A percentile compares a stretch with the other conserved stretches of the same genome.
Conservation (phyloP, 2,113 vertebrate genomes). For the Triplophysa tibetana region DNA sequence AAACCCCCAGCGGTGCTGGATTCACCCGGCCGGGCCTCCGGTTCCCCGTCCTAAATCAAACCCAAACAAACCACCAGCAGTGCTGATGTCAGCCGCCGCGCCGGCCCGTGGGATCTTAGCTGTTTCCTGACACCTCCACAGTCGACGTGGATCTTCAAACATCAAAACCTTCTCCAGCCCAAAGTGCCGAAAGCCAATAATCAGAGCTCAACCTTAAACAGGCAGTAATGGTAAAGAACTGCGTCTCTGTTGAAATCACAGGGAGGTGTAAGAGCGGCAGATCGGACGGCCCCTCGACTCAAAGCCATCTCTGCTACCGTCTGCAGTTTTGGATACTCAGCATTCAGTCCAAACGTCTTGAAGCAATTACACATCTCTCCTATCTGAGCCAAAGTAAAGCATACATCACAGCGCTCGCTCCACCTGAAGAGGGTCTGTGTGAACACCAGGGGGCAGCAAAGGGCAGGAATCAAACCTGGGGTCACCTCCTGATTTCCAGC, state of each 20-base stretch:
- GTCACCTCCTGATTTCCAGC: conserved; percentile 23
- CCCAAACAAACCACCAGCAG: conserved; percentile 57
- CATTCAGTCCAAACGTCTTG: conserved; percentile 53
- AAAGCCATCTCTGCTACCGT: conserved; percentile 35
- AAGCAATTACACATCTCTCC: conserved; percentile 57
- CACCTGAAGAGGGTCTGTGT: background rate
- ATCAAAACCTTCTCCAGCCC: conserved; percentile 15
- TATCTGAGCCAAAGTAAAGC: conserved; percentile 53
- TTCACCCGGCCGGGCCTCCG: conserved; percentile 48
- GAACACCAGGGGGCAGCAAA: conserved; percentile 62
- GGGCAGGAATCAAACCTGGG: background rate
- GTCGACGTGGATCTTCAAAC: conserved; percentile 27
- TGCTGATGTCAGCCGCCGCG: conserved; percentile 47
- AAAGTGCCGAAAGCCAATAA: conserved; percentile 27
- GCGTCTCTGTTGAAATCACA: conserved; percentile 21
- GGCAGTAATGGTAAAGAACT: conserved; percentile 34
- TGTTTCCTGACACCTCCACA: conserved; percentile 17
- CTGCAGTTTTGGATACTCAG: conserved; percentile 36
- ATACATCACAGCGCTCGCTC: conserved; percentile 34
- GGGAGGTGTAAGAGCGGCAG: conserved; percentile 8
- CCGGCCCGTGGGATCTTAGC: conserved; percentile 23
- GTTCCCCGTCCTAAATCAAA: conserved; percentile 56
- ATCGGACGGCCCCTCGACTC: conserved; percentile 36
- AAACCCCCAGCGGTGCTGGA: conserved; percentile 47
- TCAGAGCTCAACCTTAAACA: conserved; percentile 24